These are phyloP conservation scores for Sebastes oblongus DNA, from an alignment of 2,797 vertebrate species.

Conservation along the genomic window DNA sequence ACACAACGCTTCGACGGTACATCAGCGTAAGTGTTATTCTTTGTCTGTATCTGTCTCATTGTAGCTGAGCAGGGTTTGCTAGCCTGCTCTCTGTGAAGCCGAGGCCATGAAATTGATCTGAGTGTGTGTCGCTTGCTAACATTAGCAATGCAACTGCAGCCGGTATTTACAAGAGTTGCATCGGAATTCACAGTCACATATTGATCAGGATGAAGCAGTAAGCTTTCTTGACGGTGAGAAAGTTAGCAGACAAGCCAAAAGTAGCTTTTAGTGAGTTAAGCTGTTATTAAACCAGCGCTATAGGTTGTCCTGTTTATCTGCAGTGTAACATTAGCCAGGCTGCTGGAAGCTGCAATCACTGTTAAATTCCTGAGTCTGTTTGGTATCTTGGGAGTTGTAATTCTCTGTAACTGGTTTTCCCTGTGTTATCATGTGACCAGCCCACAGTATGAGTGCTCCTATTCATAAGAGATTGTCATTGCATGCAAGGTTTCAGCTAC, in stretches of 20 bases:
- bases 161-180: slow-evolving; percentile 10
- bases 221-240: neutral
- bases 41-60: neutral
- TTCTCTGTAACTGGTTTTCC: slow-evolving; percentile 21
- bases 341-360: slow-evolving; percentile 19
- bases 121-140: slow-evolving; percentile 63
- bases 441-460: slow-evolving; percentile 41
- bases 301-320: neutral
- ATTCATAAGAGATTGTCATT: slow-evolving; percentile 58
- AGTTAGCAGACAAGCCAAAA: neutral
- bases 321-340: slow-evolving; percentile 5
- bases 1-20: slow-evolving; percentile 29
- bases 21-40: slow-evolving; percentile 50
- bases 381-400: slow-evolving; percentile 37
- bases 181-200: neutral
- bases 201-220: neutral
- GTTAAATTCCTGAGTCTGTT: slow-evolving; percentile 21
- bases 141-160: slow-evolving; percentile 54
- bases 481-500: neutral
- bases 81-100: slow-evolving; percentile 37
- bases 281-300: neutral
- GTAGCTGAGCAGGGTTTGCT: neutral
- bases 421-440: slow-evolving; percentile 65
- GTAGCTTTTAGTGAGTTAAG: neutral
- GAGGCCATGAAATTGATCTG: slow-evolving; percentile 72